Conservation (phyloP, 1,140 invertebrate species). For the Helicoverpa armigera region DNA sequence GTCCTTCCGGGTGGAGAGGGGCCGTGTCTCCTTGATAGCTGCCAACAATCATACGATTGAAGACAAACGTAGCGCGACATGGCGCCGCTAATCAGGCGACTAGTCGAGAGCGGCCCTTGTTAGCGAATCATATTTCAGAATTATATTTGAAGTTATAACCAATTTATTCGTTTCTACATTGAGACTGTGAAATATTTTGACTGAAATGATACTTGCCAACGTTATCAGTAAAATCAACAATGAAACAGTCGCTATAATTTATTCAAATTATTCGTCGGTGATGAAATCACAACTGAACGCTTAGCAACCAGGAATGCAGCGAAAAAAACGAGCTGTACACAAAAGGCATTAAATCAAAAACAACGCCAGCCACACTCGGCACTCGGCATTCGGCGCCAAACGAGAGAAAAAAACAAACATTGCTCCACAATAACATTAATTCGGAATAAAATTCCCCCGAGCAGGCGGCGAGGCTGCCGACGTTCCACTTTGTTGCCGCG, state of each 20-base stretch:
- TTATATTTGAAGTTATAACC: not conserved
- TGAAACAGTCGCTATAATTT: too few species aligned
- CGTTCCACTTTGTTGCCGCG: not conserved
- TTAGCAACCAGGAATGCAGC: not conserved
- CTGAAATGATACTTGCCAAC: not conserved
- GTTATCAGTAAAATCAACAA: slow-evolving; percentile 1
- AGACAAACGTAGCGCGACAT: slow-evolving; percentile 19
- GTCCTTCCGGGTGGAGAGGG: too few species aligned
- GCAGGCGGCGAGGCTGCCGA: not conserved
- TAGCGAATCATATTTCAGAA: slow-evolving; percentile 20
- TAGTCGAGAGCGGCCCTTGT: not conserved
- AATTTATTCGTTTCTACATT: not conserved
- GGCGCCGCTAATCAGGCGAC: slow-evolving; percentile 10
- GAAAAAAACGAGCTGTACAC: not conserved
- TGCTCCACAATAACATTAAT: slow-evolving; percentile 8
- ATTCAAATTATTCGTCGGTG: too few species aligned
- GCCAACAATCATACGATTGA: not conserved
- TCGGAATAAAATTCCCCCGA: slow-evolving; percentile 24
- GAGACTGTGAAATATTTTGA: not conserved
- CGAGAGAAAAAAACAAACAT: not conserved
- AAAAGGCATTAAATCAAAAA: slow-evolving; percentile 26
- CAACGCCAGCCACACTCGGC: slow-evolving; percentile 20
- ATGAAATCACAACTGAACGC: not conserved
- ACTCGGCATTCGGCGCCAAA: not conserved
- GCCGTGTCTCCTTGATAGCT: too few species aligned